A percentile compares a stretch with the other conserved stretches of the same genome.
These are phyloP conservation scores for Salvator merianae DNA, from an alignment of 2,113 vertebrate genomes.

Conservation along the genomic window DNA sequence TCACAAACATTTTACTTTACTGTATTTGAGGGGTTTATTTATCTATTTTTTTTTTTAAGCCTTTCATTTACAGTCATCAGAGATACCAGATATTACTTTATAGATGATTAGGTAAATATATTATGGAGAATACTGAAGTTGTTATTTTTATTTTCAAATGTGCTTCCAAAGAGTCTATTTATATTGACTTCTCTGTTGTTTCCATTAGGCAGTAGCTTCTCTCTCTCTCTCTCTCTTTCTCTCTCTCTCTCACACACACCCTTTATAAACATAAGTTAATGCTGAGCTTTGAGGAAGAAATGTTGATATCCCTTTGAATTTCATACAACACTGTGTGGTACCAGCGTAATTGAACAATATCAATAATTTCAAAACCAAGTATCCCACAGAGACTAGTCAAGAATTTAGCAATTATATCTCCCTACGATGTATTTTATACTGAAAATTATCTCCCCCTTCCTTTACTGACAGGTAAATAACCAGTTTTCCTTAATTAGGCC, in stretches of 20 bases:
- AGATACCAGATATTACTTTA: too few species aligned
- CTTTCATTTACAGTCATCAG: too few species aligned
- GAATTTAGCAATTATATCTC: conserved; percentile 57
- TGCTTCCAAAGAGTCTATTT: background rate
- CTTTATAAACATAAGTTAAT: conserved; percentile 20
- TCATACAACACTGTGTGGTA: background rate
- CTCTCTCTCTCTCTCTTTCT: too few species aligned
- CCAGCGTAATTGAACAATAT: conserved; percentile 51
- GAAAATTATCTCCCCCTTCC: conserved; percentile 50
- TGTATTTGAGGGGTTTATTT: too few species aligned
- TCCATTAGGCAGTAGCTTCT: too few species aligned
- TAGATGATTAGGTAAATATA: too few species aligned
- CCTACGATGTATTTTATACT: conserved; percentile 47
- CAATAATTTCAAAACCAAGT: conserved; percentile 50
- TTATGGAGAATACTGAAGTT: background rate
- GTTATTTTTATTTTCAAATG: accelerated
- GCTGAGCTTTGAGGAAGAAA: conserved; percentile 36
- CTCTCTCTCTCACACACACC: background rate
- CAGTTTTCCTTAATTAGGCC: conserved; percentile 64
- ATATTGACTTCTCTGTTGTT: background rate
- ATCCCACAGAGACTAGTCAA: conserved; percentile 31
- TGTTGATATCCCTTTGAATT: conserved; percentile 13
- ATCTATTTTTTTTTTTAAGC: too few species aligned
- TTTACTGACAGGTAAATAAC: conserved; percentile 67
- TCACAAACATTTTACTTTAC: too few species aligned